Base-by-base conservation (phyloP, 2,797 vertebrate genomes). In the Kryptolebias ocellatus region DNA sequence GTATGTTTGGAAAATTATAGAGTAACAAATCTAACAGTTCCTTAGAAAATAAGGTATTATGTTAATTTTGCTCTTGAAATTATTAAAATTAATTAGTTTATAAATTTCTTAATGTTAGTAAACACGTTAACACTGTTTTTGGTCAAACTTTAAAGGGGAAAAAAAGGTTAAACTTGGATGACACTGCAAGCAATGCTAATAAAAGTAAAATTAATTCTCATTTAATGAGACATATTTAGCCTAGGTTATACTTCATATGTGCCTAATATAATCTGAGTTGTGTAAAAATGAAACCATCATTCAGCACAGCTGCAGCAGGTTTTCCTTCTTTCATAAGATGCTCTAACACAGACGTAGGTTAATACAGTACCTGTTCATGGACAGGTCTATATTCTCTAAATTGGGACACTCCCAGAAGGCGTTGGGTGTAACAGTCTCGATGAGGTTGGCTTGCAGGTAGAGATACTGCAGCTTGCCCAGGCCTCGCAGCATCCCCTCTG, bases 391-490 rank as follows among this genome's bases (percentile, higher is more conserved):
- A 84, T 99, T 99, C 92, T 98, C 93, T 20, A 99, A 95, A 90
- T 95, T 97, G 78, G 95, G 96, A 80, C 97, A 99, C 89, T 99
- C 98, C 95, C 96, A 96, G 92, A 99, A 99, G 89, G 96, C 95
- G 89, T 98, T 96, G 86, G 95, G 95, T 69, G 95, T 94, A 79
- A 99, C 97, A 3, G 92, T 93, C 94, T 99, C 98, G 0, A 99
- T 99, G 90, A 96, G 95, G 91, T 99, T 99, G 74, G 98, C 97
- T 86, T 99, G 98, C 87, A 99, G 95, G 94, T 99, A 99, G 73
- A 99, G 96, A 83, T 99, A 98, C 94, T 99, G 96, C 80, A 99
- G 95, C 89, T 96, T 97, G 80, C 96, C 93, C 92, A 99, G 93
- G 64, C 98, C 98, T 29, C 97, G 94, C 80, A 99, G 94, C 94